Evolutionary conservation across 2,888 invertebrate genomes (phyloP).

Genomic region (Idaea dimidiata): DNA sequence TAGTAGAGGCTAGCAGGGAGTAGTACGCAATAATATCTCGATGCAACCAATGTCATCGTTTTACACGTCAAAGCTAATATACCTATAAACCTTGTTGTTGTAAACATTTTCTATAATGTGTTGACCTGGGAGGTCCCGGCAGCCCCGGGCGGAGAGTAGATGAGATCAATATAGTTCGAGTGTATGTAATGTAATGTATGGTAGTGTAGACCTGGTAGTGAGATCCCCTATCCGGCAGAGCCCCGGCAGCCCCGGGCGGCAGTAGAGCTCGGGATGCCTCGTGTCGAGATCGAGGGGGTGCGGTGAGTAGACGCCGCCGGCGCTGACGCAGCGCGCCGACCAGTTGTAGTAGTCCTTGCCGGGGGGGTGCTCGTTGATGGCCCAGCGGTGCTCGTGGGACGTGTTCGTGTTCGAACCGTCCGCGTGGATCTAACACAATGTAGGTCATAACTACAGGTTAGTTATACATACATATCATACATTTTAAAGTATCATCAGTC

Average conservation of each 20-base stretch:
- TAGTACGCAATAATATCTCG: neutral
- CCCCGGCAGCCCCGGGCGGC: conserved; percentile 78
- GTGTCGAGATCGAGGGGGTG: conserved; percentile 84
- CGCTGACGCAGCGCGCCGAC: conserved; percentile 90
- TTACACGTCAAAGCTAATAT: no score
- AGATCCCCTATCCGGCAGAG: conserved; percentile 90
- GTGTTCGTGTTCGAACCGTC: conserved; percentile 90
- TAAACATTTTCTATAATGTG: no score
- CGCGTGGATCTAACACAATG: conserved; percentile 87
- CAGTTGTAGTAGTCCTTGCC: conserved; percentile 95
- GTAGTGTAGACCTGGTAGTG: conserved; percentile 67
- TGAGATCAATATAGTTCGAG: neutral
- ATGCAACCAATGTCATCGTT: no score
- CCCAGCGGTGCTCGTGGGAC: conserved; percentile 90
- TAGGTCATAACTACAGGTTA: no score
- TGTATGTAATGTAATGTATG: conserved; percentile 19
- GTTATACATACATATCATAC: no score
- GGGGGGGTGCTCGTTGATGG: conserved; percentile 88
- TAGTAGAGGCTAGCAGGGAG: no score
- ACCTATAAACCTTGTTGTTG: no score
- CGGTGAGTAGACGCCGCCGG: conserved; percentile 88
- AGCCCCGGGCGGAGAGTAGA: no score
- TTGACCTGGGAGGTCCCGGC: no score
- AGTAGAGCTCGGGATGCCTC: conserved; percentile 80
- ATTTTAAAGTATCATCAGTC: no score